phyloP scores from a whole-genome alignment of 2,797 vertebrate genomes.

The Triplophysa bombifrons region DNA sequence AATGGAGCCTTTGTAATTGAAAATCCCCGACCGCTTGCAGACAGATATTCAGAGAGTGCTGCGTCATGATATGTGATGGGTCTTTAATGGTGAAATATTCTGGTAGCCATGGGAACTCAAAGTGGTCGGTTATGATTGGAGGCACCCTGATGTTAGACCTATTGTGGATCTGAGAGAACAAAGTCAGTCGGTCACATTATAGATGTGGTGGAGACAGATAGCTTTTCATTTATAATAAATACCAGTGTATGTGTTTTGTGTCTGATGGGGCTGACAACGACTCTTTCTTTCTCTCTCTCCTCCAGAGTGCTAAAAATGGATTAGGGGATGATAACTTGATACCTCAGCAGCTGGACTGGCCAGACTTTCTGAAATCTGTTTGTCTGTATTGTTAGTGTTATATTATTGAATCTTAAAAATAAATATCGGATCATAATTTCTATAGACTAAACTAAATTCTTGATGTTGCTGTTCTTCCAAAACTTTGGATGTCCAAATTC shows the following conservation, averaged over 20 bases:
- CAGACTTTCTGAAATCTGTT: background rate
- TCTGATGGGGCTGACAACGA: constrained; percentile 6
- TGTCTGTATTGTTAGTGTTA: constrained; percentile 11
- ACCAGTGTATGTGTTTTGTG: constrained; percentile 6
- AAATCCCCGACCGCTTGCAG: constrained; percentile 10
- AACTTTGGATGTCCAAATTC: no score
- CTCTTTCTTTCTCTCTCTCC: background rate
- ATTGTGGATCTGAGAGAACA: constrained; percentile 42
- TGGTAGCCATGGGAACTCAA: constrained; percentile 51
- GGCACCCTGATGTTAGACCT: constrained; percentile 37
- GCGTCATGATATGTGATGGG: constrained; percentile 19
- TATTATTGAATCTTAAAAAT: background rate
- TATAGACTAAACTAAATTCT: background rate
- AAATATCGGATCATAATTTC: background rate
- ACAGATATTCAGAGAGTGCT: background rate
- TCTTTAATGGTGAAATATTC: constrained; percentile 31
- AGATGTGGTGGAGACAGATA: constrained; percentile 6
- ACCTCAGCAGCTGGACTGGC: background rate
- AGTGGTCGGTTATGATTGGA: constrained; percentile 37
- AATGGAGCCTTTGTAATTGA: constrained; percentile 25
- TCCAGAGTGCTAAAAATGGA: constrained; percentile 21
- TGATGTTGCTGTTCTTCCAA: no score
- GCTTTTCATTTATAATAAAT: constrained; percentile 42
- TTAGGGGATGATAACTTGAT: constrained; percentile 8
- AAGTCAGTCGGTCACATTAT: constrained; percentile 25